Base-by-base conservation (phyloP, 2,888 invertebrate genomes). In the Tinea trinotella region DNA sequence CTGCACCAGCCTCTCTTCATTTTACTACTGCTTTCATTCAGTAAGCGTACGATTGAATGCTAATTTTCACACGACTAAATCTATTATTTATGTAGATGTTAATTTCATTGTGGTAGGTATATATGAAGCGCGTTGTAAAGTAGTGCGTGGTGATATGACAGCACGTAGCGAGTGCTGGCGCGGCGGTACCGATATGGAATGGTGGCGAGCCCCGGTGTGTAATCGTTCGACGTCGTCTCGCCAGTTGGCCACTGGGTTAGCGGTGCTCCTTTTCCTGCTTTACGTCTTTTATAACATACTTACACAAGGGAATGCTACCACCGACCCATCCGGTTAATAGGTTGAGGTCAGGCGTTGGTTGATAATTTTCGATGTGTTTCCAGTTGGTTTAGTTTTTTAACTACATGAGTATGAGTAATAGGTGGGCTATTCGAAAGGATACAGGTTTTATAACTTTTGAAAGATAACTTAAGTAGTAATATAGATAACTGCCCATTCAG, bases 161-260 rank as follows among this genome's bases (percentile, higher is more conserved):
- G 48, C 48, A 20, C 19, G 48, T 48, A 13, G 19, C 48, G 48
- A 20, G 40, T 17, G 40, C 17, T 30, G 30, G 68, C 73, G 66
- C 69, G 61, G 73, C 73, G 67, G 64, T 74, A 72, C 80, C 72
- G 77, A 76, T 76, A 69, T 70, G 68, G 81, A 82, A 79, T 83
- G 84, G 71, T 69, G 76, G 66, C 75, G 67, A 65, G 71, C 61
- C 66, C 71, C 68, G n/a, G n/a, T n/a, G 65, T 68, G 75, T 70
- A 40, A 40, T 40, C 9, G 46, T 46, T 46, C 46, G 46, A 46
- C 17, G 46, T 19, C 67, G 76, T 64, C 68, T 74, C 71, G 79
- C 69, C 74, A 84, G 81, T 85, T 82, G 84, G 83, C 83, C 82
- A 85, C 81, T 84, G 76, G 84, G 85, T 84, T 83, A 85, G 73